phyloP scores from a whole-genome alignment of 1,140 invertebrate species.

The Solenopsis invicta region DNA sequence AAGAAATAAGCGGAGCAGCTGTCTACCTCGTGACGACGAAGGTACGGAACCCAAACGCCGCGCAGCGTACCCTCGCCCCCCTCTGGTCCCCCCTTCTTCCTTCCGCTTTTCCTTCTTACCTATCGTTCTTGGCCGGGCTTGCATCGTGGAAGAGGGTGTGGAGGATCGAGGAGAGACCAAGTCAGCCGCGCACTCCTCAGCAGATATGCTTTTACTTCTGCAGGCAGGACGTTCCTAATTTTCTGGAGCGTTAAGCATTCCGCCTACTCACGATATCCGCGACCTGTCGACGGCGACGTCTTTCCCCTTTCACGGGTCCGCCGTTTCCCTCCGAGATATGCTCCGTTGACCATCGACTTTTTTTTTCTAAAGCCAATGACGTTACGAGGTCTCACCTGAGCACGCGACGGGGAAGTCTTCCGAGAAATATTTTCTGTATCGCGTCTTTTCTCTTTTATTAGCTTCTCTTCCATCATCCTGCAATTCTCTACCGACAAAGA shows the following conservation, averaged over 20 bases:
- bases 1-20: conserved; percentile 78
- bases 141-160: conserved; percentile 57
- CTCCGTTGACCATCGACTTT: conserved; percentile 60
- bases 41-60: conserved; percentile 60
- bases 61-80: conserved; percentile 65
- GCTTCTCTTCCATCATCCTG: conserved; percentile 2
- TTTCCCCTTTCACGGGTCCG: conserved; percentile 44
- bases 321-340: conserved; percentile 18
- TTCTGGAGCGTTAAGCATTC: conserved; percentile 76
- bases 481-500: not conserved
- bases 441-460: conserved; percentile 11
- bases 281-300: conserved; percentile 16
- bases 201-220: conserved; percentile 66
- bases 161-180: not conserved
- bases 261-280: conserved; percentile 52
- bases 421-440: conserved; percentile 39
- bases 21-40: conserved; percentile 71
- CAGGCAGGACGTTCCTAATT: conserved; percentile 72
- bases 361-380: conserved; percentile 61
- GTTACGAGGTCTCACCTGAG: conserved; percentile 52
- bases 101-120: conserved; percentile 67
- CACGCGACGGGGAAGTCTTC: conserved; percentile 32
- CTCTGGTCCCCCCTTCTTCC: conserved; percentile 40
- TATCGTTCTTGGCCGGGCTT: conserved; percentile 51
- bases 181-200: conserved; percentile 13